Conservation (phyloP, 2,888 invertebrate species). For the Drosophila neutralis region DNA sequence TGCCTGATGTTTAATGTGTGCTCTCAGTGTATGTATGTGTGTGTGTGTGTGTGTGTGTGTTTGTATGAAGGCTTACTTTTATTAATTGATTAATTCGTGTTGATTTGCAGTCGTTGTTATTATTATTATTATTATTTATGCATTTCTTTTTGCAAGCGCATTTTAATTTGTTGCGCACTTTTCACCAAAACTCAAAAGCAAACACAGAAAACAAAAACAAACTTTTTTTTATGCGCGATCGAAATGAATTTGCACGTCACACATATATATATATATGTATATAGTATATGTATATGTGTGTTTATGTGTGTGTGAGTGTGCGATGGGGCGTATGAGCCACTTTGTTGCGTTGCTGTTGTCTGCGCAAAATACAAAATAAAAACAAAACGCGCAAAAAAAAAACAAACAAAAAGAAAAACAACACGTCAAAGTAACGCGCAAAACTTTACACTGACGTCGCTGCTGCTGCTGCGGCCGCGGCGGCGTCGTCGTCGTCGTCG, state of each 20-base stretch:
- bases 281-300: constrained; percentile 3
- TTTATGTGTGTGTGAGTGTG: constrained; percentile 31
- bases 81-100: constrained; percentile 53
- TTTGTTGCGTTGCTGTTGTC: constrained; percentile 60
- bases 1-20: constrained; percentile 4
- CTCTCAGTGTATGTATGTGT: neutral
- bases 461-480: constrained; percentile 55
- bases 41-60: constrained; percentile 1
- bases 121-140: constrained; percentile 20
- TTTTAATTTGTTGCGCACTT: constrained; percentile 62
- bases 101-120: constrained; percentile 30
- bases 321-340: constrained; percentile 75
- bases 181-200: constrained; percentile 46
- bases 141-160: constrained; percentile 22
- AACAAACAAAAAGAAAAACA: constrained; percentile 25
- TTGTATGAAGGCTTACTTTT: constrained; percentile 61
- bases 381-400: constrained; percentile 39
- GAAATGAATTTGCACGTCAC: constrained; percentile 66
- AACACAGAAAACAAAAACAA: constrained; percentile 55
- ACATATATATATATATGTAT: constrained; percentile 8
- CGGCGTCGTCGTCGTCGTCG: constrained; percentile 56
- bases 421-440: constrained; percentile 60
- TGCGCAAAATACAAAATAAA: constrained; percentile 34
- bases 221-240: constrained; percentile 37
- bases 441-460: constrained; percentile 61